Base-by-base conservation (phyloP, 2,888 invertebrate genomes). In the Cynaeus angustus region DNA sequence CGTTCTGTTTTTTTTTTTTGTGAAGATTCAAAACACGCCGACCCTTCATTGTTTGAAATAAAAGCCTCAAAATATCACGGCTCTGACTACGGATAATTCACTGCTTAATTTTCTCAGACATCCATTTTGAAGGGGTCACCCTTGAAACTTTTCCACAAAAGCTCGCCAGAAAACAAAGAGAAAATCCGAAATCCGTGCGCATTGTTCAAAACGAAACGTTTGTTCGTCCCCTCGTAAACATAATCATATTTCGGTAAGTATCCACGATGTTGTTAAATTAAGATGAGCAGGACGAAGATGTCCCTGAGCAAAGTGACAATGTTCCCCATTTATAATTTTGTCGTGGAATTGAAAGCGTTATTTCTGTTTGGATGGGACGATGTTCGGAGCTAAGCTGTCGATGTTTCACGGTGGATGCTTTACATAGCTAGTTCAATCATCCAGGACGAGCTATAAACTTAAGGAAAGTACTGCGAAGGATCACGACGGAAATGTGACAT, bases 221-320 rank as follows among this genome's bases (percentile, higher is more conserved):
- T 73, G 75, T 74, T 75, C 75, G 66, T 52, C 68, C 61, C 62
- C 70, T 64, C 45, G 70, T 68, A 74, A 74, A 74, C 72, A 73
- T 73, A 75, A 76, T 76, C 74, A 73, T 72, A 75, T 75, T 76
- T 72, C 56, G 70, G 61, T 64, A 67, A 68, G 72, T 58, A 64
- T 45, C 56, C 50, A 68, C 59, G 70, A 69, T 71, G 61, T 68
- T 74, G 69, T 68, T 69, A 72, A 72, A 68, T 72, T 72, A 9
- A n/a, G 43, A 13, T 28, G 30, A 45, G 45, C 21, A 8, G 9
- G 41, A 56, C 2, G 56, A 7, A 10, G 41, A 56, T 33, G 43
- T 16, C 52, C 13, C 5, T 28, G 8, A 33, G 37, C 53, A 10
- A 16, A n/a, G 12, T 10, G 37, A 33, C 37, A 9, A 55, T n/a